These are phyloP conservation scores for Lepeophtheirus nordmannii DNA, from an alignment of 2,888 invertebrate genomes.

Conservation along the genomic window DNA sequence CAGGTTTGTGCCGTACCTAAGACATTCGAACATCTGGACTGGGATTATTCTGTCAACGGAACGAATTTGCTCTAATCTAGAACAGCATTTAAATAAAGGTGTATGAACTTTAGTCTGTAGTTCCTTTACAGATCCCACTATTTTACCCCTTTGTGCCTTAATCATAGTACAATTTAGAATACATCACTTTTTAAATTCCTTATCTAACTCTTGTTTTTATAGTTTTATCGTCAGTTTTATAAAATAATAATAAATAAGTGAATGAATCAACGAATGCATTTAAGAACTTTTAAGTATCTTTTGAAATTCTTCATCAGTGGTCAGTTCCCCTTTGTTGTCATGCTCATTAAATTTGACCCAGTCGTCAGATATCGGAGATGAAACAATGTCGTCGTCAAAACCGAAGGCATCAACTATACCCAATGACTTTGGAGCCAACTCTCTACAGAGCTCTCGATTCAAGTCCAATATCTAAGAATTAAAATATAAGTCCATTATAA, in stretches of 20 bases:
- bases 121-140: no score
- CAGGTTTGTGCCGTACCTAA: constrained; percentile 46
- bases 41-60: not conserved
- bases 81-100: not conserved
- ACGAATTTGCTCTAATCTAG: not conserved
- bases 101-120: no score
- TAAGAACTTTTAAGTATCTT: constrained; percentile 4
- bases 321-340: constrained; percentile 29
- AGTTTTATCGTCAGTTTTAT: no score
- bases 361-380: constrained; percentile 29
- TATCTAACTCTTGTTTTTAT: no score
- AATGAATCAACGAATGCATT: not conserved
- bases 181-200: no score
- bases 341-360: constrained; percentile 29
- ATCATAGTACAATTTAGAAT: no score
- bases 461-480: constrained; percentile 13
- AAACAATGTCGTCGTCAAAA: constrained; percentile 28
- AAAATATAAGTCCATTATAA: not conserved
- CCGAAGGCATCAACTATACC: constrained; percentile 29
- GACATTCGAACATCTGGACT: constrained; percentile 25
- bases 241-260: no score
- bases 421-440: constrained; percentile 27
- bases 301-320: constrained; percentile 17
- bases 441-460: constrained; percentile 27
- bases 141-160: no score